Percentiles rank a stretch among this genome's conserved stretches.
Evolutionary conservation across 2,113 vertebrate species (phyloP).

Genomic region (Ageneiosus marmoratus): DNA sequence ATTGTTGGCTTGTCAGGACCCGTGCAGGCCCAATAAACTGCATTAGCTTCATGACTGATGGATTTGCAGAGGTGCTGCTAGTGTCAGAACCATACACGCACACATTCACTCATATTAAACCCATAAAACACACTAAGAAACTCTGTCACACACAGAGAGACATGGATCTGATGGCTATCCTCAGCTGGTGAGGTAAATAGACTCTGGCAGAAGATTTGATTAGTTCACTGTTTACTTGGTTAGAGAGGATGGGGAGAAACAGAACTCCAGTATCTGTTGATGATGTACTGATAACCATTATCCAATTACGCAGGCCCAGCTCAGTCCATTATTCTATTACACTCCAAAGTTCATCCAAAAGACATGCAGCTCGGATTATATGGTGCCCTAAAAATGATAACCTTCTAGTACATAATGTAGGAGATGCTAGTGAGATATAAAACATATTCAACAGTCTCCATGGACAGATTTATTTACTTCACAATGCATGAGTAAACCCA

Average conservation of each 20-base stretch:
- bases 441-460: neutral
- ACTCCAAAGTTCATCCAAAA: constrained; percentile 53
- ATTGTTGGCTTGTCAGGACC: constrained; percentile 66
- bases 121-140: neutral
- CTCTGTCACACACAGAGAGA: neutral
- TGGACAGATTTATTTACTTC: neutral
- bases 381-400: constrained; percentile 4
- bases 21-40: constrained; percentile 63
- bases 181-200: constrained; percentile 40
- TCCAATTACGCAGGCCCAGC: constrained; percentile 66
- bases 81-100: constrained; percentile 24
- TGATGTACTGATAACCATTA: constrained; percentile 73
- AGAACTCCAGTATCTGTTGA: constrained; percentile 65
- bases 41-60: constrained; percentile 64
- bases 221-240: constrained; percentile 52
- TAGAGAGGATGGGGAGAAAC: constrained; percentile 49
- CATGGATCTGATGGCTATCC: constrained; percentile 4
- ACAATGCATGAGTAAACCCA: neutral
- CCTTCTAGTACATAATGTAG: neutral
- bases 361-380: constrained; percentile 39
- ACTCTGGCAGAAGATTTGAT: constrained; percentile 49
- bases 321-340: constrained; percentile 68
- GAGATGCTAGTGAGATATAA: neutral
- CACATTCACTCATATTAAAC: neutral
- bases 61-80: constrained; percentile 55